Evolutionary conservation across 2,113 vertebrate genomes (phyloP).

Genomic region (Paralichthys olivaceus): DNA sequence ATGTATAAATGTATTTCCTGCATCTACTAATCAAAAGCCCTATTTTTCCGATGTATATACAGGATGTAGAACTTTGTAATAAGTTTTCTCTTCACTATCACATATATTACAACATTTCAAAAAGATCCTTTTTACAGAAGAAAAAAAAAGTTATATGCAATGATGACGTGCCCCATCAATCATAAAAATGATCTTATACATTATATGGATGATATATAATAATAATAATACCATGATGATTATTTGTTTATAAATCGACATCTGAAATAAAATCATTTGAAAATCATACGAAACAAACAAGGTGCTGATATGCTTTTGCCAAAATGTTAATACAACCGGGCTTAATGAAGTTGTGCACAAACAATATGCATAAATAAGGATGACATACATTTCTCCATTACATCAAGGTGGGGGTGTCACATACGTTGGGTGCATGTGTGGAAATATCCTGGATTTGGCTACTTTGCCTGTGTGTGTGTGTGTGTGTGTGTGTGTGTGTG

Average conservation of each 20-base stretch:
- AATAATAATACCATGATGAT: constrained; percentile 75
- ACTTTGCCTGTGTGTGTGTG: constrained; percentile 11
- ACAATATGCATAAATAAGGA: constrained; percentile 77
- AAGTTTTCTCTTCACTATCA: constrained; percentile 88
- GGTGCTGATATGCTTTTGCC: constrained; percentile 83
- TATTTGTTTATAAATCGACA: constrained; percentile 81
- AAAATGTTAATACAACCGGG: constrained; percentile 77
- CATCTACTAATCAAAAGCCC: constrained; percentile 86
- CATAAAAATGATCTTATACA: constrained; percentile 79
- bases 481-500: constrained; percentile 5
- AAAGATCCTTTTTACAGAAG: constrained; percentile 88
- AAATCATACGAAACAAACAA: constrained; percentile 80
- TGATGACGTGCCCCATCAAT: constrained; percentile 79
- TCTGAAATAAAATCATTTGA: constrained; percentile 78
- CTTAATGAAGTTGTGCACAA: constrained; percentile 76
- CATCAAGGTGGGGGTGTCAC: constrained; percentile 28
- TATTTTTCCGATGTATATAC: constrained; percentile 88
- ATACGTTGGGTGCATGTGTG: constrained; percentile 37
- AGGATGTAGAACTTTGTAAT: constrained; percentile 90
- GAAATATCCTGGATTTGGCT: constrained; percentile 61
- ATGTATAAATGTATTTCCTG: constrained; percentile 84
- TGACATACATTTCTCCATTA: constrained; percentile 62
- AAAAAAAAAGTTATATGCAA: constrained; percentile 82
- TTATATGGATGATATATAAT: constrained; percentile 75
- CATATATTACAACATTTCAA: constrained; percentile 89